These are phyloP conservation scores for Characodon lateralis DNA, from an alignment of 2,797 vertebrate genomes.

Conservation along the genomic window DNA sequence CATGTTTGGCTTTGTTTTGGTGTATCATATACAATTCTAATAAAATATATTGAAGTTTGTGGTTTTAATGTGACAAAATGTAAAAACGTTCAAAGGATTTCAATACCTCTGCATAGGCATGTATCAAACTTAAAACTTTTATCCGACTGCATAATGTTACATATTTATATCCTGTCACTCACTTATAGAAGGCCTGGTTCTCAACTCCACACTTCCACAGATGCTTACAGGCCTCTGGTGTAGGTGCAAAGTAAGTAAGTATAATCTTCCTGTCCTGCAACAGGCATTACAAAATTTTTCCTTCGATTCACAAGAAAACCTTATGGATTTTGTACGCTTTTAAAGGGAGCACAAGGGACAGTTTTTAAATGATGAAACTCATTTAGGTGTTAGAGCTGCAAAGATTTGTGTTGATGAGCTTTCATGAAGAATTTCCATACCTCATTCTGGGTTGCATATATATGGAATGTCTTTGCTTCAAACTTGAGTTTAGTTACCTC, in stretches of 20 bases:
- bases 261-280: slow-evolving; percentile 95
- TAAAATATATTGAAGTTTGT: background rate
- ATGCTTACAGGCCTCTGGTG: slow-evolving; percentile 97
- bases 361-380: slow-evolving; percentile 15
- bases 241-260: slow-evolving; percentile 95
- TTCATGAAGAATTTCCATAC: slow-evolving; percentile 78
- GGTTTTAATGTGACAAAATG: background rate
- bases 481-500: slow-evolving; percentile 99
- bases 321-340: background rate
- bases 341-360: background rate
- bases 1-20: background rate
- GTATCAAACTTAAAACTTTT: background rate
- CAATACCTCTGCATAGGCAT: too few relatives aligned
- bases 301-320: too few relatives aligned
- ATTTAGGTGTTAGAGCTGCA: slow-evolving; percentile 36
- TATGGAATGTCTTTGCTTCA: slow-evolving; percentile 97
- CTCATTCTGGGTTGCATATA: slow-evolving; percentile 98
- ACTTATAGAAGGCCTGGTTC: slow-evolving; percentile 99
- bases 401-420: slow-evolving; percentile 3
- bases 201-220: slow-evolving; percentile 99
- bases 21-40: background rate
- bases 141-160: background rate
- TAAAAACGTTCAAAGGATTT: background rate
- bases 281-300: background rate
- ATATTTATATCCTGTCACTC: slow-evolving; percentile 65